Evolutionary conservation across 2,888 invertebrate species (phyloP).

Genomic region (Endotricha flammealis): DNA sequence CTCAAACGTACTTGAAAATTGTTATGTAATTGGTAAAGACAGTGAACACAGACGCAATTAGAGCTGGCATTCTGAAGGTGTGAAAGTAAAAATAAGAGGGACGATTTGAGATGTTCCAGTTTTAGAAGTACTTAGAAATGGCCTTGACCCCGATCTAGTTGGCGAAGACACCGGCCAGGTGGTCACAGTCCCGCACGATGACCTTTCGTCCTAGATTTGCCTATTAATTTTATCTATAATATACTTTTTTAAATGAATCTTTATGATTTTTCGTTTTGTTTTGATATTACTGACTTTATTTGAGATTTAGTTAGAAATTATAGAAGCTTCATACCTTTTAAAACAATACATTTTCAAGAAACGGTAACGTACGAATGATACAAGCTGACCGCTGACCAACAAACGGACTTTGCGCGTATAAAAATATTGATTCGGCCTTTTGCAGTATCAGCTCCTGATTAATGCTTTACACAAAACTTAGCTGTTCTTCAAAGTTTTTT

Average conservation of each 20-base stretch:
- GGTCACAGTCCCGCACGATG: conserved; percentile 35
- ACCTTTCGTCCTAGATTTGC: conserved; percentile 44
- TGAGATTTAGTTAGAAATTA: too few species aligned
- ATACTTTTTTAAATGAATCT: conserved; percentile 11
- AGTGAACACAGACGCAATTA: conserved; percentile 10
- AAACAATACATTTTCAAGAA: too few species aligned
- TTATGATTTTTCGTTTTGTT: conserved; percentile 3
- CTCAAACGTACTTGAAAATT: conserved; percentile 6
- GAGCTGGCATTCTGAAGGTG: conserved; percentile 12
- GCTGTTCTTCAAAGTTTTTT: too few species aligned
- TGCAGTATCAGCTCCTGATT: too few species aligned
- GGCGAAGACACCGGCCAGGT: conserved; percentile 50
- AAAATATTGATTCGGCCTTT: too few species aligned
- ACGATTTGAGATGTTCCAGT: conserved; percentile 32
- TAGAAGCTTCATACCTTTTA: too few species aligned
- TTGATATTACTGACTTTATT: conserved; percentile 13
- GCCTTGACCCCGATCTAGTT: conserved; percentile 68
- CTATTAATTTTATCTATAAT: conserved; percentile 23
- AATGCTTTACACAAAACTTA: too few species aligned
- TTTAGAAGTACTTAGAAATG: conserved; percentile 58
- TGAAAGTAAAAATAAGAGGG: conserved; percentile 29
- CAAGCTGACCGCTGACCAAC: too few species aligned
- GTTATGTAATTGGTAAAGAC: conserved; percentile 13
- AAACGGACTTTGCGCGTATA: too few species aligned
- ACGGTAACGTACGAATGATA: too few species aligned